Evolutionary conservation across 2,797 vertebrate genomes (phyloP).

Genomic region (Platalea minor): DNA sequence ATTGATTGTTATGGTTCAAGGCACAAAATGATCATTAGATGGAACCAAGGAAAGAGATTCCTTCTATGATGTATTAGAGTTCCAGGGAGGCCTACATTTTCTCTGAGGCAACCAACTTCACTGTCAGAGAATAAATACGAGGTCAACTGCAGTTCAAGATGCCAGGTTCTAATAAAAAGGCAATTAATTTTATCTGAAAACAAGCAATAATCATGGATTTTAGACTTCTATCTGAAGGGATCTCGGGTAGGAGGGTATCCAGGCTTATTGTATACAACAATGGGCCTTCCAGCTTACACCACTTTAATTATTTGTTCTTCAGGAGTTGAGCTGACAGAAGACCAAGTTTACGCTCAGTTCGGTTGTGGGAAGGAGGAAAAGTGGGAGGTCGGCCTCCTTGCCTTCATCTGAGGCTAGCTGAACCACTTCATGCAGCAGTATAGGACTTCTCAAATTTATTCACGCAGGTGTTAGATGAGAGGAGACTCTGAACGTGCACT

Average conservation of each 20-base stretch:
- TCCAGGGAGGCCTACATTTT: neutral
- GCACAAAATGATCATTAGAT: neutral
- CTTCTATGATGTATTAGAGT: neutral
- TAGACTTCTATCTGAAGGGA: neutral
- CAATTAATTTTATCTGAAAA: neutral
- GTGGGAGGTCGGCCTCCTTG: neutral
- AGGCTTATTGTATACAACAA: neutral
- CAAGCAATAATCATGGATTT: neutral
- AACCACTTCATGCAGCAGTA: neutral
- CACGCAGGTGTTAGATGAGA: neutral
- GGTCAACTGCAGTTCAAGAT: neutral
- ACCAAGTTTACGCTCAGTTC: neutral
- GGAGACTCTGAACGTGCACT: fast-evolving
- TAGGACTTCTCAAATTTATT: neutral
- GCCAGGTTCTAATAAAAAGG: neutral
- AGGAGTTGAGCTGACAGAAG: neutral
- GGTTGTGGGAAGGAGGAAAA: neutral
- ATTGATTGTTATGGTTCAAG: slow-evolving; percentile 2
- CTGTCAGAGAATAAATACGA: neutral
- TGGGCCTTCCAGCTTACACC: neutral
- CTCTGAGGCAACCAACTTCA: neutral
- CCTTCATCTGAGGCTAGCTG: neutral
- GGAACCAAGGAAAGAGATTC: neutral
- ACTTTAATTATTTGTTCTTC: neutral
- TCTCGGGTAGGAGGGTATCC: neutral